phyloP scores from a whole-genome alignment of 2,113 vertebrate species.

The Passer montanus region DNA sequence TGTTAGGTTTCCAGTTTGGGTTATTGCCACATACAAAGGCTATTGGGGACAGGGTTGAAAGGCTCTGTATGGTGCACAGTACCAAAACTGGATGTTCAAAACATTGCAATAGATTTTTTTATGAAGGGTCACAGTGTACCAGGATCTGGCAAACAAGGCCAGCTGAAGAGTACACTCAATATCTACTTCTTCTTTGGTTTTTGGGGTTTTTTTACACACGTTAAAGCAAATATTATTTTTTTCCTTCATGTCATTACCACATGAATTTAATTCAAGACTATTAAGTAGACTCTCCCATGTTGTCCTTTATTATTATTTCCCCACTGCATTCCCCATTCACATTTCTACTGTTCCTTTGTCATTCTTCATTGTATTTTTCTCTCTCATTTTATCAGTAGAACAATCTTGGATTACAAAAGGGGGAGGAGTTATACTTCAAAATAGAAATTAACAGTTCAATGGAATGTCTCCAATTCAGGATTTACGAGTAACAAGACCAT shows the following conservation, averaged over 20 bases:
- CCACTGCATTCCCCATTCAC: neutral
- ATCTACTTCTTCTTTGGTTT: neutral
- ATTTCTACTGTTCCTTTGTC: neutral
- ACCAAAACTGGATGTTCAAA: neutral
- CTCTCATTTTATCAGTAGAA: neutral
- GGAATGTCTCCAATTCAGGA: neutral
- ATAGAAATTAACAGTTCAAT: neutral
- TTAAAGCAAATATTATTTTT: neutral
- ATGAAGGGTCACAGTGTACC: neutral
- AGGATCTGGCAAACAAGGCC: neutral
- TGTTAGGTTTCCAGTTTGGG: rapidly evolving
- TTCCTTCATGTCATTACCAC: neutral
- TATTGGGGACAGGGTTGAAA: neutral
- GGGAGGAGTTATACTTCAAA: neutral
- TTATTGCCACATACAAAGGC: neutral
- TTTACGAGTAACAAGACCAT: neutral
- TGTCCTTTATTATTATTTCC: neutral
- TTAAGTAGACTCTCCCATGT: neutral
- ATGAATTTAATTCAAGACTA: neutral
- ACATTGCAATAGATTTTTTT: neutral
- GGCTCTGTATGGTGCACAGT: neutral
- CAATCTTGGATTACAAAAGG: neutral
- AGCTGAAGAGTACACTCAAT: neutral
- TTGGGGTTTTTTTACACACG: neutral
- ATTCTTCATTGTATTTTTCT: neutral